Conservation (phyloP, 2,797 vertebrate species). For the Atherinosoma microstoma region DNA sequence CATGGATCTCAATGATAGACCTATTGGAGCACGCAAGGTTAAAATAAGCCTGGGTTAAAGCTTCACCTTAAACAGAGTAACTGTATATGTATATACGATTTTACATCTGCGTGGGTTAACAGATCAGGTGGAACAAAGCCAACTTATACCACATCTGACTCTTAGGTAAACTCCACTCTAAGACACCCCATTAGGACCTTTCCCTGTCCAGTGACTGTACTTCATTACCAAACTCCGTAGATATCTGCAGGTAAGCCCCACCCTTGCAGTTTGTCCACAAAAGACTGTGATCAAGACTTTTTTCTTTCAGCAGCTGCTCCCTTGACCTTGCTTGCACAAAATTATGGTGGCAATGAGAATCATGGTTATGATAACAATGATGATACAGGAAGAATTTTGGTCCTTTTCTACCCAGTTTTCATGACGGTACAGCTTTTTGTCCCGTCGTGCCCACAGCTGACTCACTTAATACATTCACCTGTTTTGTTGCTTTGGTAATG, state of each 20-base stretch:
- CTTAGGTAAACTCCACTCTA: conserved; percentile 15
- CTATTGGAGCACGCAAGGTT: conserved; percentile 97
- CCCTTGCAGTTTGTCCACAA: conserved; percentile 27
- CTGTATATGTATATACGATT: conserved; percentile 35
- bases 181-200: conserved; percentile 12
- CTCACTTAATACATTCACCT: conserved; percentile 12
- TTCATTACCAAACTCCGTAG: conserved; percentile 24
- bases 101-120: conserved; percentile 16
- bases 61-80: background rate
- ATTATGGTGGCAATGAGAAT: conserved; percentile 9
- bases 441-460: conserved; percentile 7
- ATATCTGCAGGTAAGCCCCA: conserved; percentile 55
- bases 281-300: conserved; percentile 32
- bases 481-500: conserved; percentile 55
- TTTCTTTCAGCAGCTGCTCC: conserved; percentile 38
- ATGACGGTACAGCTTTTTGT: conserved; percentile 48
- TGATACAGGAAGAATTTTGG: conserved; percentile 26
- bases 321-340: conserved; percentile 56
- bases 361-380: conserved; percentile 9
- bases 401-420: conserved; percentile 40
- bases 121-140: conserved; percentile 27
- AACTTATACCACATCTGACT: conserved; percentile 16
- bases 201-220: conserved; percentile 11
- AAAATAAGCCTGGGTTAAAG: conserved; percentile 94
- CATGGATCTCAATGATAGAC: conserved; percentile 97